Base-by-base conservation (phyloP, 1,140 invertebrate species). In the Heliothis virescens region DNA sequence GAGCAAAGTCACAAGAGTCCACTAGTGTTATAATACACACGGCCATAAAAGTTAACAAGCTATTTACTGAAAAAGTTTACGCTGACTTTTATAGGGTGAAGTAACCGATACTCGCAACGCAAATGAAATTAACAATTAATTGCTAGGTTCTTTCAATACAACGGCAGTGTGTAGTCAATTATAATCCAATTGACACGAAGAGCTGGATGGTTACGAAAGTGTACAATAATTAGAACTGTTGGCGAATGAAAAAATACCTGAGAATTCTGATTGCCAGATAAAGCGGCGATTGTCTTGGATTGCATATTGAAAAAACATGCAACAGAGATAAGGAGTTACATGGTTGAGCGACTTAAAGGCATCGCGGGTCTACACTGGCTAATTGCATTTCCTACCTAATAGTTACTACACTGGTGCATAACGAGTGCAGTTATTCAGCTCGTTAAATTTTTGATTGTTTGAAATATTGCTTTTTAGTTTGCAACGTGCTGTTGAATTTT, bases 261-360 rank as follows among this genome's bases (percentile, higher is more conserved):
- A 92, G 93, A 94, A 94, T 92, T 89, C 89, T 84, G 92, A 94
- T 94, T 89, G 89, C 65, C 83, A 90, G 92, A 94, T 94, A 94
- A 91, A 87, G 80, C 78, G 73, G 87, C 91, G 93, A 93, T 94
- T 94, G 92, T 93, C 84, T 92, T 73, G 88, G 86, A 89, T 93
- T 94, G 91, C 91, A 94, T 94, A 94, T 93, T 91, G 90, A 94
- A 94, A 94, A 94, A 94, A 90, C 93, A 94, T 94, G 93, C 93
- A 94, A 94, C 84, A 89, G 87, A 93, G 93, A 94, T 94, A 94
- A 94, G 91, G 85, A 79, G 91, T 92, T 94, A 92, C 88, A 93
- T 84, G 93, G 79, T 83, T 90, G 90, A 93, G 88, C 89, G 91
- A 92, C 77, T 90, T 81, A 81, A 85, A 91, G 88, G 91, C 90